These are phyloP conservation scores for Tetramorium bicarinatum DNA, from an alignment of 2,888 invertebrate genomes.

Conservation along the genomic window DNA sequence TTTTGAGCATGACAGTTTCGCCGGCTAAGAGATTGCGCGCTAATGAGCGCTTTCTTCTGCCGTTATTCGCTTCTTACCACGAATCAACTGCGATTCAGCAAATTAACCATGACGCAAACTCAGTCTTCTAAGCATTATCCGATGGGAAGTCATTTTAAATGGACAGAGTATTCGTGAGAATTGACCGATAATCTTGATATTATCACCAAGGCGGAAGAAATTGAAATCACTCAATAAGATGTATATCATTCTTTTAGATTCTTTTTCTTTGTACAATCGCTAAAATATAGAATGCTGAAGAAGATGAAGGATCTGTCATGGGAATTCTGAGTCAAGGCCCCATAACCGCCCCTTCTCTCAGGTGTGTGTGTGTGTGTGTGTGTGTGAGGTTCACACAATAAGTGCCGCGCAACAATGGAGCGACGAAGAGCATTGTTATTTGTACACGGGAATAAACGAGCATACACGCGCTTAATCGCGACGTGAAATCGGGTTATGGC, in stretches of 20 bases:
- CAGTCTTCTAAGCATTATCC: conserved; percentile 18
- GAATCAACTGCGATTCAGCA: conserved; percentile 29
- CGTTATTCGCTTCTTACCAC: conserved; percentile 29
- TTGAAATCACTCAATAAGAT: neutral
- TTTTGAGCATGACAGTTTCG: conserved; percentile 23
- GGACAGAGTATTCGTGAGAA: conserved; percentile 23
- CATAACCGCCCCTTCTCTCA: conserved; percentile 22
- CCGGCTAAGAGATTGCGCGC: conserved; percentile 22
- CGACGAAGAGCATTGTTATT: conserved; percentile 64
- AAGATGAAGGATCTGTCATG: conserved; percentile 61
- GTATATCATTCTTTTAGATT: neutral
- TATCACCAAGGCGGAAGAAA: neutral
- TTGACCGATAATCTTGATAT: neutral
- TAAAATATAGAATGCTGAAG: conserved; percentile 9
- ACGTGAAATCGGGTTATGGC: conserved; percentile 74
- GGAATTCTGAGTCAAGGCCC: conserved; percentile 68
- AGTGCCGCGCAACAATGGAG: conserved; percentile 62
- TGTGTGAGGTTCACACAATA: conserved; percentile 60
- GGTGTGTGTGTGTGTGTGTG: neutral
- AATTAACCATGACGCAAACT: conserved; percentile 44
- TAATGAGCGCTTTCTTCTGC: conserved; percentile 50
- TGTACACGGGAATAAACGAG: conserved; percentile 64
- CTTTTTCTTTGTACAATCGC: neutral
- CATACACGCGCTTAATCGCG: conserved; percentile 70
- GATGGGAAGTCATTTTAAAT: neutral